Conservation (phyloP, 2,888 invertebrate species). For the Cotesia congregata region DNA sequence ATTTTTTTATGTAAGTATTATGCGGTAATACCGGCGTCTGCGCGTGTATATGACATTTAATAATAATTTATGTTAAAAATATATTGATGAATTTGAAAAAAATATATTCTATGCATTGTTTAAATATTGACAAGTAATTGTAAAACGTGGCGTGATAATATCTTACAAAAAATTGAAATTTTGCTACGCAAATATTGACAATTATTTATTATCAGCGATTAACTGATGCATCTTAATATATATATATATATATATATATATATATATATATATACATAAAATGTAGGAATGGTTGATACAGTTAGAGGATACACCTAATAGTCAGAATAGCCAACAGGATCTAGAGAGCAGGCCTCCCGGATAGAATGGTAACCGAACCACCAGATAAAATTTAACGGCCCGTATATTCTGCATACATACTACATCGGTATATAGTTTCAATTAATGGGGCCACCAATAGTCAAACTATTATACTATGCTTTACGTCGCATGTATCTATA, state of each 20-base stretch:
- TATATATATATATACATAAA: background rate
- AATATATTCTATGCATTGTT: too few species aligned
- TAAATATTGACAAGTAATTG: background rate
- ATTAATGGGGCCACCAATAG: conserved; percentile 52
- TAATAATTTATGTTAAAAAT: background rate
- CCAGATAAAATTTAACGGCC: conserved; percentile 53
- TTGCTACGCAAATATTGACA: background rate
- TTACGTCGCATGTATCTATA: background rate
- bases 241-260: too few species aligned
- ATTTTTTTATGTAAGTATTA: background rate
- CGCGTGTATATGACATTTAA: background rate
- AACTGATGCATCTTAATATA: too few species aligned
- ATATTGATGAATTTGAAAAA: too few species aligned
- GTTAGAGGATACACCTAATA: too few species aligned
- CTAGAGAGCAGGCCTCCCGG: conserved; percentile 12
- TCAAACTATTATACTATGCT: conserved; percentile 44
- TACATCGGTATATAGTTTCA: conserved; percentile 37
- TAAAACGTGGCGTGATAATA: background rate
- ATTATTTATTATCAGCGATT: background rate
- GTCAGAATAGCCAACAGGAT: background rate
- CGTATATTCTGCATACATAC: conserved; percentile 38
- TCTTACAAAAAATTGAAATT: background rate
- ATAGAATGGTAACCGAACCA: conserved; percentile 34
- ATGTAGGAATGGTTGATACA: too few species aligned
- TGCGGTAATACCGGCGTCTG: background rate